Conservation (phyloP, 2,113 vertebrate genomes). For the Maylandia zebra region DNA sequence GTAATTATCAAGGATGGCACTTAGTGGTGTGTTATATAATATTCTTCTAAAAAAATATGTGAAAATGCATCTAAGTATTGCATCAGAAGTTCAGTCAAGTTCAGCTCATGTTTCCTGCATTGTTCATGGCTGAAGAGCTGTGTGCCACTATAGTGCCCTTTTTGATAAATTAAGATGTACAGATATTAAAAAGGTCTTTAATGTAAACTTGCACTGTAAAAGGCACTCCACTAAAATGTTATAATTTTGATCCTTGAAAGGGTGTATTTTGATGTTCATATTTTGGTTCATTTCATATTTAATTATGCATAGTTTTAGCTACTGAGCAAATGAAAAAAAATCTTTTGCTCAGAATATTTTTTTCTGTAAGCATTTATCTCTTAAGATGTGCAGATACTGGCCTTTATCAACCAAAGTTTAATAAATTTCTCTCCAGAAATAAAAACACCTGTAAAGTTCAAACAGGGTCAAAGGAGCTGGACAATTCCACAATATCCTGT, state of each 20-base stretch:
- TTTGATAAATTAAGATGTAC: not conserved
- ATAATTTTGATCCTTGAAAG: not conserved
- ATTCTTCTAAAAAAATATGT: not conserved
- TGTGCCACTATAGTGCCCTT: not conserved
- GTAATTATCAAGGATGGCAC: not conserved
- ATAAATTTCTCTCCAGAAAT: slow-evolving; percentile 9
- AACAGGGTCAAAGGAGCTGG: slow-evolving; percentile 1
- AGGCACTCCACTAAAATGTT: not conserved
- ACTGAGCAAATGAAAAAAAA: not conserved
- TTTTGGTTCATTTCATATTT: not conserved
- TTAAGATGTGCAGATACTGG: not conserved
- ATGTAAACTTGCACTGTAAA: not conserved
- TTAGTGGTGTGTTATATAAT: not conserved
- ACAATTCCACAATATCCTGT: not conserved
- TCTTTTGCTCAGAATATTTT: not conserved
- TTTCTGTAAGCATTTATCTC: not conserved
- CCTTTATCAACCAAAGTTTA: not conserved
- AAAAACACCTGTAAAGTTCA: slow-evolving; percentile 1
- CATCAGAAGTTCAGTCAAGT: not conserved
- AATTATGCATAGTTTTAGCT: not conserved
- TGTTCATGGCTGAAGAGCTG: not conserved
- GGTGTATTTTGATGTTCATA: not conserved
- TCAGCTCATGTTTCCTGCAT: not conserved
- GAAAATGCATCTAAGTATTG: not conserved
- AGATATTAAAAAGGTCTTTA: not conserved